Evolutionary conservation across 1,140 invertebrate species (phyloP).

Genomic region (Drosophila biarmipes): DNA sequence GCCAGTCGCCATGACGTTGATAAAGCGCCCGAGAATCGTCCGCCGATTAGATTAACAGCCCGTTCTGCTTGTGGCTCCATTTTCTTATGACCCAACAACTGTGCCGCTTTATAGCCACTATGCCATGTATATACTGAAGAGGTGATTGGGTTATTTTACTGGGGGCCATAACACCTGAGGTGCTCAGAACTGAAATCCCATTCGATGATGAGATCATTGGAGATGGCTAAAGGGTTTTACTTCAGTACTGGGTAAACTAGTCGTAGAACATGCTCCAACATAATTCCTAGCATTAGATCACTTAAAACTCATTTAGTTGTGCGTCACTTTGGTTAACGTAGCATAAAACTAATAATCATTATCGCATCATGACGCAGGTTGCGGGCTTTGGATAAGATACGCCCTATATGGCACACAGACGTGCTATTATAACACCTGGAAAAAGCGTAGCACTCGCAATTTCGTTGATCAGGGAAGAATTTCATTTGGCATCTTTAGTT

Average conservation of each 20-base stretch:
- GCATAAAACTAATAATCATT: constrained; percentile 5
- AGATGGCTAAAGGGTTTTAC: neutral
- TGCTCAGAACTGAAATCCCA: neutral
- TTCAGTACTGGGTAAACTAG: neutral
- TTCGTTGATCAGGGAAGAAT: constrained; percentile 7
- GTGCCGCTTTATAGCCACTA: constrained; percentile 4
- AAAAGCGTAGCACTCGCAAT: neutral
- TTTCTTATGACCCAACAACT: constrained; percentile 7
- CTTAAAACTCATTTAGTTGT: constrained; percentile 3
- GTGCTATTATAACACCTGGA: constrained; percentile 7
- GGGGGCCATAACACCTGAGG: constrained; percentile 1
- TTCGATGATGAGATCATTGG: neutral
- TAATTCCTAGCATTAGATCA: neutral
- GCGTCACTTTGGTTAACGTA: constrained; percentile 5
- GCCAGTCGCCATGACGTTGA: constrained; percentile 27
- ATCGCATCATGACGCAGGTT: constrained; percentile 27
- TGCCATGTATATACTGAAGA: neutral
- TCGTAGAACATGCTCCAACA: too few species aligned
- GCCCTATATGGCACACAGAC: constrained; percentile 2
- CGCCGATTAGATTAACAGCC: constrained; percentile 39
- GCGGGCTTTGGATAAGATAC: constrained; percentile 21
- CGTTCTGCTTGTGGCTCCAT: constrained; percentile 15
- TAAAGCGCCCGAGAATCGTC: constrained; percentile 7
- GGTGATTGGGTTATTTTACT: constrained; percentile 1
- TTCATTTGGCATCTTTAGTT: constrained; percentile 13